Evolutionary conservation across 2,888 invertebrate genomes (phyloP).

Genomic region (Limnephilus marmoratus): DNA sequence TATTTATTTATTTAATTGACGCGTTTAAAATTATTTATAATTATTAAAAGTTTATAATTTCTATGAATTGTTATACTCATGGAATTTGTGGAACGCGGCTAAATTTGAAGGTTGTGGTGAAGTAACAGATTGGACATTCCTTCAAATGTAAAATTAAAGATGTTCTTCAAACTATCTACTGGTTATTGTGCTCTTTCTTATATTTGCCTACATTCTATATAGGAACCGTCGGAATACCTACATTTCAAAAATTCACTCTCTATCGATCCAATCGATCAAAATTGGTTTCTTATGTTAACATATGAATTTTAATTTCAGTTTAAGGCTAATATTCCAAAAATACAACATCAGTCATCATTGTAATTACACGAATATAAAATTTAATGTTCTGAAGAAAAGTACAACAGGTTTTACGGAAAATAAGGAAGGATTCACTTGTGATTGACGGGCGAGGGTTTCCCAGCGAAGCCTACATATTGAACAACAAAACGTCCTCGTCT

Average conservation of each 20-base stretch:
- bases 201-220: constrained; percentile 61
- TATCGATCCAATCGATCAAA: constrained; percentile 47
- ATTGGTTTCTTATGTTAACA: constrained; percentile 51
- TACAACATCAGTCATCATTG: constrained; percentile 65
- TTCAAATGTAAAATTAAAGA: background rate
- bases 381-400: constrained; percentile 55
- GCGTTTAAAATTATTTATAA: background rate
- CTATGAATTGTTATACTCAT: background rate
- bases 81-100: background rate
- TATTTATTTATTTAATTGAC: background rate
- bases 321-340: constrained; percentile 65
- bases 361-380: constrained; percentile 59
- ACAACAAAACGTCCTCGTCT: too few relatives aligned
- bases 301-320: constrained; percentile 55
- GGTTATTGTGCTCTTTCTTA: constrained; percentile 39
- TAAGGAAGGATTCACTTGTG: constrained; percentile 65
- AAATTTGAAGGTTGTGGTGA: background rate
- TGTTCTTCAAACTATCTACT: constrained; percentile 49
- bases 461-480: background rate
- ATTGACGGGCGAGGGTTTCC: constrained; percentile 55
- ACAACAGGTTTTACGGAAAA: constrained; percentile 56
- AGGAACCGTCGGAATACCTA: constrained; percentile 64
- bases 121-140: background rate
- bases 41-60: background rate
- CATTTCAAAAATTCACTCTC: constrained; percentile 53